Percentiles rank a stretch among this genome's conserved stretches.
phyloP scores from a whole-genome alignment of 2,113 vertebrate species.

The Taxidea taxus region DNA sequence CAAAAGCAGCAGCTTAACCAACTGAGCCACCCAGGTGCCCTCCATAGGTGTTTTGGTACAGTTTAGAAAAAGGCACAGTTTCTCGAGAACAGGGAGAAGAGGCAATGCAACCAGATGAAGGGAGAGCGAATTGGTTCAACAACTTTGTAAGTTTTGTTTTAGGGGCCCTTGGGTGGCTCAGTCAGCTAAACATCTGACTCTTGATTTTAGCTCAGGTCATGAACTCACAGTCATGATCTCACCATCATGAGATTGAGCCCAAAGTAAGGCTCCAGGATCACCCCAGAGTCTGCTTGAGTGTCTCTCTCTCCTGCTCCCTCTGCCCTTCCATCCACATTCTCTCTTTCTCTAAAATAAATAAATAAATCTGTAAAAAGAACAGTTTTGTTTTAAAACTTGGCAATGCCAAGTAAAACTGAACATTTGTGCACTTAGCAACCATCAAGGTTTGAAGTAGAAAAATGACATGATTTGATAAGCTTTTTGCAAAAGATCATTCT shows the following conservation, averaged over 20 bases:
- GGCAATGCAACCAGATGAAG: no score
- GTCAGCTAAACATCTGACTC: not conserved
- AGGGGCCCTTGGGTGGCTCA: not conserved
- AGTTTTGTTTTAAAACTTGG: not conserved
- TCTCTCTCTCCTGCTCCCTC: not conserved
- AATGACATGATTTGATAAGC: not conserved
- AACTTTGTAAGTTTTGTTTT: not conserved
- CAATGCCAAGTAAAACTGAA: not conserved
- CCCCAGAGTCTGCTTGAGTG: not conserved
- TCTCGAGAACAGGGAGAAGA: not conserved
- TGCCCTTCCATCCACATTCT: not conserved
- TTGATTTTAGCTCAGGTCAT: not conserved
- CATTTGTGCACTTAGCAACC: not conserved
- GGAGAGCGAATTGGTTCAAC: not conserved
- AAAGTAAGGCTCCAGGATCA: not conserved
- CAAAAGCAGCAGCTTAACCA: no score
- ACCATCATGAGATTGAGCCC: not conserved
- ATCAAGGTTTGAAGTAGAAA: not conserved
- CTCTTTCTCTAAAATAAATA: not conserved
- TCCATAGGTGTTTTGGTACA: not conserved
- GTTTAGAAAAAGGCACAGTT: not conserved
- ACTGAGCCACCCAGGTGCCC: no score
- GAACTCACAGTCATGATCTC: no score
- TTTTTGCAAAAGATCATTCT: not conserved
- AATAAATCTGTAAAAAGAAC: not conserved